A percentile compares a stretch with the other conserved stretches of the same genome.
These are phyloP conservation scores for Phaonia tiefii DNA, from an alignment of 2,888 invertebrate species.

Conservation along the genomic window DNA sequence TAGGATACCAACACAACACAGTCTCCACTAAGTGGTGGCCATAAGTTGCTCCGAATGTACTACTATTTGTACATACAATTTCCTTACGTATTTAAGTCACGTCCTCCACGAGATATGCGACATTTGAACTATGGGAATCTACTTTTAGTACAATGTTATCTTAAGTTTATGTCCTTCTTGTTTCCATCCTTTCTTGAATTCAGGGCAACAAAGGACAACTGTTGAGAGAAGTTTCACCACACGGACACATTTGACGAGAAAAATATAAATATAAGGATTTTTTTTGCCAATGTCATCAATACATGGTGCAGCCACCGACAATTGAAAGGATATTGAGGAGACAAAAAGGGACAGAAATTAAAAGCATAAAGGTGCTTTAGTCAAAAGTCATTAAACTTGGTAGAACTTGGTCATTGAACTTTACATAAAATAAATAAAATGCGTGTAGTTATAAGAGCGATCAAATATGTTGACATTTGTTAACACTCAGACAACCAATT, in stretches of 20 bases:
- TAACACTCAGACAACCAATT: no score
- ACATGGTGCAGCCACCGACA: slow-evolving; percentile 55
- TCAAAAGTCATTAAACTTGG: slow-evolving; percentile 61
- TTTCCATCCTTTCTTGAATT: not conserved
- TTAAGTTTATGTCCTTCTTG: not conserved
- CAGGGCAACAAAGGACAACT: slow-evolving; percentile 18
- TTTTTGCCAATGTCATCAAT: slow-evolving; percentile 63
- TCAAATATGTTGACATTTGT: no score
- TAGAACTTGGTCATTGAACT: no score
- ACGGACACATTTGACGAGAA: not conserved
- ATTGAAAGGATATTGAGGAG: not conserved
- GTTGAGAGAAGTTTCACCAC: slow-evolving; percentile 39
- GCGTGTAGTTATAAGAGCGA: no score
- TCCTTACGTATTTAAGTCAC: slow-evolving; percentile 62
- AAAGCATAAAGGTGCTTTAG: slow-evolving; percentile 33
- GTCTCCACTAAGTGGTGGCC: slow-evolving; percentile 52
- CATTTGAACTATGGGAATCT: slow-evolving; percentile 57
- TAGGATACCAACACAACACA: slow-evolving; percentile 14
- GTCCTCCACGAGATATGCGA: slow-evolving; percentile 62
- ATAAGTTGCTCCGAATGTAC: slow-evolving; percentile 51
- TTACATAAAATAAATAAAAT: no score
- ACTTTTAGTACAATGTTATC: slow-evolving; percentile 45
- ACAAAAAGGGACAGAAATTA: not conserved
- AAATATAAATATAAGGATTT: slow-evolving; percentile 23
- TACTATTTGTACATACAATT: slow-evolving; percentile 1